Conservation (phyloP, 2,797 vertebrate genomes). For the Acrossocheilus fasciatus region DNA sequence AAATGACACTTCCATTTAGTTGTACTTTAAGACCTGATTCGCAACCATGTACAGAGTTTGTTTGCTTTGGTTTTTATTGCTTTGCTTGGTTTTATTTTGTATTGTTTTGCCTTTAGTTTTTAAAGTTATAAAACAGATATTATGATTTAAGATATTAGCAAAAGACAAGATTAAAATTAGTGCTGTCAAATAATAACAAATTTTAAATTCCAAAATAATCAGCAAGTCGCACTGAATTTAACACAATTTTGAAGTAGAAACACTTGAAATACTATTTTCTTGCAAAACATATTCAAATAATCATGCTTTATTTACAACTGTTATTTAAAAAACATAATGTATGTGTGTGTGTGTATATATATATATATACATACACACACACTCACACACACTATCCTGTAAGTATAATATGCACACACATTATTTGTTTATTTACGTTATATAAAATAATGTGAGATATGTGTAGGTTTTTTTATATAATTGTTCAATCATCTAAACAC, state of each 20-base stretch:
- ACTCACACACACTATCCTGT: too few relatives aligned
- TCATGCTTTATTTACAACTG: neutral
- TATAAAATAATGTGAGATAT: neutral
- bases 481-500: neutral
- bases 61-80: neutral
- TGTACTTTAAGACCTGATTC: neutral
- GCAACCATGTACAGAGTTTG: neutral
- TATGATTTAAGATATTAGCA: neutral
- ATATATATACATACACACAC: neutral
- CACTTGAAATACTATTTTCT: neutral
- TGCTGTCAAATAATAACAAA: too few relatives aligned
- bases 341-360: neutral
- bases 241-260: neutral
- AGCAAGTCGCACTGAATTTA: neutral
- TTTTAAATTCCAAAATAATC: neutral
- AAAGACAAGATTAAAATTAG: too few relatives aligned
- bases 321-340: neutral
- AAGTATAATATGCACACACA: too few relatives aligned
- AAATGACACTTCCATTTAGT: neutral
- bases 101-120: neutral
- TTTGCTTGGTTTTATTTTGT: neutral
- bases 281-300: neutral
- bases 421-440: neutral
- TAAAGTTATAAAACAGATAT: neutral
- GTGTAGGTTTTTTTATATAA: neutral